phyloP scores from a whole-genome alignment of 2,113 vertebrate species.

The Reinhardtius hippoglossoides region DNA sequence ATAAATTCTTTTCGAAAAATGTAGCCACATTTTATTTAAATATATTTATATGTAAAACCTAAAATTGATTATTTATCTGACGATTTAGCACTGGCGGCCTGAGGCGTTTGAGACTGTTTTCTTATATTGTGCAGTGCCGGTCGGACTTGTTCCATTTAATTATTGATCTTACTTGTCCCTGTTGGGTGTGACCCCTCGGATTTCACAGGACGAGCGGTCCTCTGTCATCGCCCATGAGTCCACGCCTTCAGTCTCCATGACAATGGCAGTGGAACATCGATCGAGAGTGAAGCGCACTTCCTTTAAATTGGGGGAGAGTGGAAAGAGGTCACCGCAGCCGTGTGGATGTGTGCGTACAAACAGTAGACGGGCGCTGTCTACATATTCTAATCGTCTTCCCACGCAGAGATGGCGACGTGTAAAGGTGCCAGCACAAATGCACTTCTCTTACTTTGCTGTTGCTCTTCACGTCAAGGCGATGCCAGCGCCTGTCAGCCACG shows the following conservation, averaged over 20 bases:
- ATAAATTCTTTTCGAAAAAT: constrained; percentile 19
- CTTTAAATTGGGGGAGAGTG: constrained; percentile 74
- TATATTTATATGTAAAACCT: constrained; percentile 4
- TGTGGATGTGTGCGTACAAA: neutral
- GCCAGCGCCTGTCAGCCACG: constrained; percentile 76
- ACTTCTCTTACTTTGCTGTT: constrained; percentile 79
- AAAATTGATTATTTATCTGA: neutral
- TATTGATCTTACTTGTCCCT: constrained; percentile 81
- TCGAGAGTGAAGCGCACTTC: constrained; percentile 88
- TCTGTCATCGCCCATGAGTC: constrained; percentile 86
- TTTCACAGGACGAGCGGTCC: constrained; percentile 88
- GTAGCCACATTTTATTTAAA: constrained; percentile 3
- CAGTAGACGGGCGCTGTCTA: neutral
- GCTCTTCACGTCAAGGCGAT: constrained; percentile 78
- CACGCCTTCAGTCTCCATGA: constrained; percentile 87
- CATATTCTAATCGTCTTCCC: neutral
- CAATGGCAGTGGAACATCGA: constrained; percentile 81
- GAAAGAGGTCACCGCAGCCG: constrained; percentile 31
- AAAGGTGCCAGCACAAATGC: neutral
- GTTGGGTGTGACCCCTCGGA: constrained; percentile 82
- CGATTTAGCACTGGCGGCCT: constrained; percentile 4
- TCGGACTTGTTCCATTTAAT: constrained; percentile 22
- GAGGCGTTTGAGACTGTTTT: neutral
- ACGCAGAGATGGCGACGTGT: neutral
- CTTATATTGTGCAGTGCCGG: neutral